Evolutionary conservation across 2,888 invertebrate species (phyloP).

Genomic region (Odontocolon sp.): DNA sequence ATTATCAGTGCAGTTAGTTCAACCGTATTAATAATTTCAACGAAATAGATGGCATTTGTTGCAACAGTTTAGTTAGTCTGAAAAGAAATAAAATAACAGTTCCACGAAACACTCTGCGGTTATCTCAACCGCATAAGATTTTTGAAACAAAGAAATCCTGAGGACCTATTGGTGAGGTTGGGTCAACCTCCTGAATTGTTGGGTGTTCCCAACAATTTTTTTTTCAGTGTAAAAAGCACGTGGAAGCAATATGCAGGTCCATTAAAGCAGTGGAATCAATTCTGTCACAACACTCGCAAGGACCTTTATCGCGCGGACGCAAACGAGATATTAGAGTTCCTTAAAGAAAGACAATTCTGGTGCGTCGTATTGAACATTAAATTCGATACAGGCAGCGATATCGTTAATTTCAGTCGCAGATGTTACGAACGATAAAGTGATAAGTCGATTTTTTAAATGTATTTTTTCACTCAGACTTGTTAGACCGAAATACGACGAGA

Average conservation of each 20-base stretch:
- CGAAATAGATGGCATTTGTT: too few relatives aligned
- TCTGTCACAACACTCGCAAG: background rate
- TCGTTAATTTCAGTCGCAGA: constrained; percentile 14
- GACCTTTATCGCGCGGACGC: background rate
- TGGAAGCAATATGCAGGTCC: constrained; percentile 35
- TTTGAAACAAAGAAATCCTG: too few relatives aligned
- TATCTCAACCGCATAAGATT: too few relatives aligned
- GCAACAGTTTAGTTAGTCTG: too few relatives aligned
- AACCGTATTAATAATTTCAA: too few relatives aligned
- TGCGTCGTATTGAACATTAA: constrained; percentile 23
- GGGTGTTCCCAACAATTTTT: too few relatives aligned
- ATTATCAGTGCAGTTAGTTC: too few relatives aligned
- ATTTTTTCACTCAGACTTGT: constrained; percentile 6
- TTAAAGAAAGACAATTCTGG: background rate
- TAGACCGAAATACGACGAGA: constrained; percentile 10
- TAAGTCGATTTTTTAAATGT: background rate
- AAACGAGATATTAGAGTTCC: background rate
- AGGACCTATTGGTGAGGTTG: too few relatives aligned
- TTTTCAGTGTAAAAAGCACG: too few relatives aligned
- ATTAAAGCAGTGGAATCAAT: background rate
- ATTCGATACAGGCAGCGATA: constrained; percentile 10
- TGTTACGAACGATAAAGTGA: background rate
- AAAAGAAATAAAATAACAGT: too few relatives aligned
- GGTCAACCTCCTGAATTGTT: too few relatives aligned
- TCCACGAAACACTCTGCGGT: too few relatives aligned